Percentiles rank a stretch among this genome's conserved stretches.
phyloP scores from a whole-genome alignment of 2,888 invertebrate genomes.

The Sclerodermus sp. region DNA sequence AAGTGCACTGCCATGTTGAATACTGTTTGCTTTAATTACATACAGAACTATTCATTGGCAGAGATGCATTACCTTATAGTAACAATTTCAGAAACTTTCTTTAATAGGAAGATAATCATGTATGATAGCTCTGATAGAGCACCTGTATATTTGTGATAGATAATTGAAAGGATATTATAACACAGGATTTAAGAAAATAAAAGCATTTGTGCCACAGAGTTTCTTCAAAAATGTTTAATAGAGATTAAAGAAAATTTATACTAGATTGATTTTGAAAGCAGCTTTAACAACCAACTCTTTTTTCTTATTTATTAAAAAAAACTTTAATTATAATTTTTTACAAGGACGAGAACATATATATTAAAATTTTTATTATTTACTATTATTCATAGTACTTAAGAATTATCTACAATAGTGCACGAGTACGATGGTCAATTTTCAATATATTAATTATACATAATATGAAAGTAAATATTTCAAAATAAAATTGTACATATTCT shows the following conservation, averaged over 20 bases:
- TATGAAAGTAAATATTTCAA: no score
- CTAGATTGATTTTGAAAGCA: no score
- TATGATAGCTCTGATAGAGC: constrained; percentile 9
- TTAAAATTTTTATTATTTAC: neutral
- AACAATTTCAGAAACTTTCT: constrained; percentile 2
- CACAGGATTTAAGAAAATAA: no score
- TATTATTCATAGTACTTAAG: no score
- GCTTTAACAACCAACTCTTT: neutral
- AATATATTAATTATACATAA: no score
- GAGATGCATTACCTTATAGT: no score
- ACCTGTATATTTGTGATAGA: constrained; percentile 11
- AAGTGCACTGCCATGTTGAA: constrained; percentile 16
- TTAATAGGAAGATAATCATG: constrained; percentile 3
- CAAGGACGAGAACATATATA: no score
- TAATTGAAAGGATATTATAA: constrained; percentile 11
- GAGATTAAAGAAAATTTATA: no score
- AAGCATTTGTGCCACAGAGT: constrained; percentile 10
- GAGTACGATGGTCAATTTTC: no score
- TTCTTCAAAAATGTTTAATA: neutral
- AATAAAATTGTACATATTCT: no score
- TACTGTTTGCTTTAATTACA: constrained; percentile 12
- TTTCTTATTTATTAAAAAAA: constrained; percentile 5
- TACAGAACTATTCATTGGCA: constrained; percentile 3
- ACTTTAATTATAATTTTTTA: no score
- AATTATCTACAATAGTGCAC: no score